A percentile compares a stretch with the other conserved stretches of the same genome.
These are phyloP conservation scores for Acleris literana DNA, from an alignment of 2,888 invertebrate species.

Conservation along the genomic window DNA sequence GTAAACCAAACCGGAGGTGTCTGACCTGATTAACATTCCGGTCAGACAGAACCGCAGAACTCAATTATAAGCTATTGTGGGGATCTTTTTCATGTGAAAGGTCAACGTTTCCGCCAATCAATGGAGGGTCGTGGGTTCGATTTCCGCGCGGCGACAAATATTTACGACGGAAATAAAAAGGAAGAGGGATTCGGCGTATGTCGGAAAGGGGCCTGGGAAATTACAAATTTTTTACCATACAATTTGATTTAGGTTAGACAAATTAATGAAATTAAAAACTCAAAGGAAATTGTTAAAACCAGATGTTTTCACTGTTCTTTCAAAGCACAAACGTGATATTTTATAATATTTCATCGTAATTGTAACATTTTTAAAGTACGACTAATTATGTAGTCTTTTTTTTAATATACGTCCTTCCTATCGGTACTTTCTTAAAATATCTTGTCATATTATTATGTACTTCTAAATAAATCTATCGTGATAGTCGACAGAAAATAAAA, in stretches of 20 bases:
- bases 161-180: slow-evolving; percentile 34
- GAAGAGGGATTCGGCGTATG: slow-evolving; percentile 10
- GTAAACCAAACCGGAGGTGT: background rate
- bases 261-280: too few species aligned
- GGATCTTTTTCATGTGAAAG: slow-evolving; percentile 26
- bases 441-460: too few species aligned
- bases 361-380: too few species aligned
- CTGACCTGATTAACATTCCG: slow-evolving; percentile 7
- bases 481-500: too few species aligned
- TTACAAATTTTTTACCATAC: background rate
- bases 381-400: too few species aligned
- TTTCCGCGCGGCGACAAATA: slow-evolving; percentile 34
- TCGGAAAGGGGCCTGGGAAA: slow-evolving; percentile 20
- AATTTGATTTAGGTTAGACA: background rate
- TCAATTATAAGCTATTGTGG: slow-evolving; percentile 19
- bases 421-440: too few species aligned
- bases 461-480: too few species aligned
- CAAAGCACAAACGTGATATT: too few species aligned
- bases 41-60: slow-evolving; percentile 9
- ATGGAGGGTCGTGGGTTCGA: slow-evolving; percentile 27
- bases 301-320: too few species aligned
- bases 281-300: too few species aligned
- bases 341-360: too few species aligned
- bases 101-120: slow-evolving; percentile 31
- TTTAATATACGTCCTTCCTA: too few species aligned